phyloP scores from a whole-genome alignment of 1,140 invertebrate species.

The Apis florea region DNA sequence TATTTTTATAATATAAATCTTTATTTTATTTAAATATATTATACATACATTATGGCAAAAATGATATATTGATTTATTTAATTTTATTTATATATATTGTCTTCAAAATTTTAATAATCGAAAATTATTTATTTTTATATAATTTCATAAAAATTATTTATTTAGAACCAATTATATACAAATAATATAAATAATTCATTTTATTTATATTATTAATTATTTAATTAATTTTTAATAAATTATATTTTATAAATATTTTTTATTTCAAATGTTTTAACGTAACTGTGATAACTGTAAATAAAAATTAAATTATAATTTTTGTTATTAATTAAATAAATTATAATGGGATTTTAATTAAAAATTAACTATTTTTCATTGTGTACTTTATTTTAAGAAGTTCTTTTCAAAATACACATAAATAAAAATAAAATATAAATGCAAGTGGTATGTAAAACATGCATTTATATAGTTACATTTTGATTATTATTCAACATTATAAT shows the following conservation, averaged over 20 bases:
- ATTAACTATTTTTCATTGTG: conserved; percentile 25
- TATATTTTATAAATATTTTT: neutral
- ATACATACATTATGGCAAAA: no score
- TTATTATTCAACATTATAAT: conserved; percentile 44
- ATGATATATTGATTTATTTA: no score
- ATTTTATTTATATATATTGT: no score
- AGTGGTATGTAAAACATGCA: conserved; percentile 66
- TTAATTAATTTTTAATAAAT: no score
- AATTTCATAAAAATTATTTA: no score
- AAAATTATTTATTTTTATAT: no score
- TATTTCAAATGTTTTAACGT: neutral
- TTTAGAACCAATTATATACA: no score
- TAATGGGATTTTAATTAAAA: neutral
- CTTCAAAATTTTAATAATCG: no score
- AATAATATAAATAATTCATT: neutral
- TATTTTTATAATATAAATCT: no score
- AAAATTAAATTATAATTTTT: neutral
- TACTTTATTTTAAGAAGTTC: conserved; percentile 67
- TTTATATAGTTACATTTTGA: conserved; percentile 52
- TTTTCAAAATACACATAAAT: conserved; percentile 72
- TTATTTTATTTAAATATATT: no score
- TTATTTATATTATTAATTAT: neutral
- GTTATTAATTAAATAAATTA: no score
- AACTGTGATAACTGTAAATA: neutral
- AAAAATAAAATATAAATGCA: conserved; percentile 71